A percentile compares a stretch with the other conserved stretches of the same genome.
These are phyloP conservation scores for Dicerorhinus sumatrensis DNA, from an alignment of 2,113 vertebrate species.

Conservation along the genomic window DNA sequence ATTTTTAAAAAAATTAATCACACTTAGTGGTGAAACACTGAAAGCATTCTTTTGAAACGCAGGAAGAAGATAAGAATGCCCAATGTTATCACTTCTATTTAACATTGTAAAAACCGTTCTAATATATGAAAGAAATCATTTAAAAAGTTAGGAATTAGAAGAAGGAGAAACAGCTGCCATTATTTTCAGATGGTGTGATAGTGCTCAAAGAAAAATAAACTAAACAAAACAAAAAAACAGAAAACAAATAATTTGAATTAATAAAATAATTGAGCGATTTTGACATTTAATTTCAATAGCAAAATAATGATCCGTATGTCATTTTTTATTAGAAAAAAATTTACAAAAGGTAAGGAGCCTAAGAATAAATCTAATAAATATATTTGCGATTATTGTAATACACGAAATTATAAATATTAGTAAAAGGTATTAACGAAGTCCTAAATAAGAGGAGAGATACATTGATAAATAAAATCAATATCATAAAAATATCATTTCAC, in stretches of 20 bases:
- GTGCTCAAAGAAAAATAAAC: not conserved
- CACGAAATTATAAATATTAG: not conserved
- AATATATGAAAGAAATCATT: not conserved
- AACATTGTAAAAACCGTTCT: not conserved
- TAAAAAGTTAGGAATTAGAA: not conserved
- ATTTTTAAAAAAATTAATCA: not conserved
- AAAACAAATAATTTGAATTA: not conserved
- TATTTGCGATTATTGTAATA: not conserved
- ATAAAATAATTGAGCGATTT: constrained; percentile 4
- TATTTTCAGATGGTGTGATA: not conserved
- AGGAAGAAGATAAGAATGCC: not conserved
- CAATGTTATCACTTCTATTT: not conserved
- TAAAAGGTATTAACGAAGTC: not conserved
- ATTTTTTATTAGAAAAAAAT: not conserved
- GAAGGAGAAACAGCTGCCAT: not conserved
- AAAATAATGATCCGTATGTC: not conserved
- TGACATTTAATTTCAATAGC: not conserved
- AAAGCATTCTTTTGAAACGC: not conserved
- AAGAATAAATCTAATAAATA: constrained; percentile 30
- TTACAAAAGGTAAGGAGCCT: not conserved
- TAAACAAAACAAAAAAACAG: not conserved
- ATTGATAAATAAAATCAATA: not conserved
- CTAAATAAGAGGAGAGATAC: not conserved
- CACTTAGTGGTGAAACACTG: not conserved
- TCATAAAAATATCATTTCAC: not conserved